These are phyloP conservation scores for Pseudocheirus occidentalis DNA, from an alignment of 2,797 vertebrate genomes.

Conservation along the genomic window DNA sequence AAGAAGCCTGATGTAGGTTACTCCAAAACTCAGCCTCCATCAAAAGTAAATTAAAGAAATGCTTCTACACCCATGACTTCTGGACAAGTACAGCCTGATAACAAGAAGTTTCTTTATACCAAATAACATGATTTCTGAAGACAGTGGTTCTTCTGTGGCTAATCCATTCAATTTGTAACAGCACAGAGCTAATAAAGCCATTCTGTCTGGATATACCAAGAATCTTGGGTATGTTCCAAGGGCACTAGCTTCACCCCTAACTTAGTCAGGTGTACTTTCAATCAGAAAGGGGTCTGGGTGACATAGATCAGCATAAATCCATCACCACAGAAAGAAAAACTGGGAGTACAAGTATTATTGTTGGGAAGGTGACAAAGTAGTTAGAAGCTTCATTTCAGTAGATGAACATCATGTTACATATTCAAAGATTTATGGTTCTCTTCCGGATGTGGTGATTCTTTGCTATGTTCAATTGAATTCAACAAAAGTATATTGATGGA, in stretches of 20 bases:
- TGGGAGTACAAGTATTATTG: slow-evolving; percentile 42
- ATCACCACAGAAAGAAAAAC: slow-evolving; percentile 56
- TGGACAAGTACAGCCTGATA: not conserved
- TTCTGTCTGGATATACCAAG: slow-evolving; percentile 19
- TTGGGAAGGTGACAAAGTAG: not conserved
- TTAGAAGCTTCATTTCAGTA: not conserved
- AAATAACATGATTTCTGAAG: slow-evolving; percentile 45
- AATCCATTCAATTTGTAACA: slow-evolving; percentile 58
- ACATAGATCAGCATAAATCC: slow-evolving; percentile 43
- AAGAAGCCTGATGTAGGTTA: slow-evolving; percentile 24
- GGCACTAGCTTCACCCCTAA: slow-evolving; percentile 46
- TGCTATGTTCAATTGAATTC: not conserved
- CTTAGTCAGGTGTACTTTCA: slow-evolving; percentile 61
- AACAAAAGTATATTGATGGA: not conserved
- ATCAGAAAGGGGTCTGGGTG: not conserved
- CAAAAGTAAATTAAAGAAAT: slow-evolving; percentile 58
- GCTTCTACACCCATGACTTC: not conserved
- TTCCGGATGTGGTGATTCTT: not conserved
- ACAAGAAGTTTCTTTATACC: not conserved
- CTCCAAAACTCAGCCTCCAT: slow-evolving; percentile 43
- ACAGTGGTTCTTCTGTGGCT: slow-evolving; percentile 22
- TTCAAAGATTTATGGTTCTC: not conserved
- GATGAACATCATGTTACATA: not conserved
- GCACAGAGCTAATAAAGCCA: slow-evolving; percentile 56
- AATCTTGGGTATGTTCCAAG: slow-evolving; percentile 54